Evolutionary conservation across 2,888 invertebrate genomes (phyloP), one percentile per base, ranked within the genome.

Genomic region (Drosophila putrida): DNA sequence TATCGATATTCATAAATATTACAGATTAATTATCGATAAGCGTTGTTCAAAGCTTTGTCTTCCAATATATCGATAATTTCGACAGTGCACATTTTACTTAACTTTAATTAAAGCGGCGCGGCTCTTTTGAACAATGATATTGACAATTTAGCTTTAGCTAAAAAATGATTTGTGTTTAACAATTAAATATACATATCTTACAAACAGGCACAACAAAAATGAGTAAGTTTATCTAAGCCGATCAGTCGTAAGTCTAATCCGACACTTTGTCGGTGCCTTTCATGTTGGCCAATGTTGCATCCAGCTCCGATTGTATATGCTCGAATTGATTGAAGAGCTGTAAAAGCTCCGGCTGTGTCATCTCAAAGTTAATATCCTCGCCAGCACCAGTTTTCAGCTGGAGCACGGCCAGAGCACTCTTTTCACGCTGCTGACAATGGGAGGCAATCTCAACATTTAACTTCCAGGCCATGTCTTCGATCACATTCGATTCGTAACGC

Each of bases 381-480:
- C 93, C 93, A 5, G 90, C 89, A 8, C 86, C 91, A 8, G 92
- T 92, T 53, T 89, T 92, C 2, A 94, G 88, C 70, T 94, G 94
- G 11, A 94, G 78, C 31, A 93, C 92, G 4, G 93, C 93, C 46
- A 93, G 89, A 0, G 94, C 93, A 1, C 92, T 88, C 39, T 92
- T 92, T 71, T 93, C 92, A 62, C 93, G 93, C 54, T 92, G 91
- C 62, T 92, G 92, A 35, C 92, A 90, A 62, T 93, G 93, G 3
- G 93, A 93, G 5, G 93, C 93, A 33, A 93, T 92, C 85, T 94
- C 93, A 25, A 94, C 91, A 83, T 94, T 94, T 2, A 94, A 80
- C 67, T 94, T 93, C 94, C 94, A 94, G 33, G 93, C 92, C 36
- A 94, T 91, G 75, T 93, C 92, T 55, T 94, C 92, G 35, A 94